A percentile compares a stretch with the other conserved stretches of the same genome.
Evolutionary conservation across 2,888 invertebrate genomes (phyloP).

Genomic region (Deroplatys truncata): DNA sequence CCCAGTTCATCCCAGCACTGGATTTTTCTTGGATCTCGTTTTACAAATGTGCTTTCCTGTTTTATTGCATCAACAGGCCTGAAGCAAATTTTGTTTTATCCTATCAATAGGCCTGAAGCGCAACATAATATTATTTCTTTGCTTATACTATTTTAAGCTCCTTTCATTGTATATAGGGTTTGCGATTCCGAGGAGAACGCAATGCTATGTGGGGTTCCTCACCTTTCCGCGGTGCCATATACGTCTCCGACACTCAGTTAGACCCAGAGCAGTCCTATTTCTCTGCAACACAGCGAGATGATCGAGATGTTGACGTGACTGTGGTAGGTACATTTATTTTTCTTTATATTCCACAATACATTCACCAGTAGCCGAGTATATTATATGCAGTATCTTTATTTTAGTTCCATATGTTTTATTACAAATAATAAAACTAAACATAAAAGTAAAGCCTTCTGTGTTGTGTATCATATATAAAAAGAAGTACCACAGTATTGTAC

Average conservation of each 20-base stretch:
- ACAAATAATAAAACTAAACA: not conserved
- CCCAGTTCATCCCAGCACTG: too few relatives aligned
- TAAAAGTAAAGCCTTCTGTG: not conserved
- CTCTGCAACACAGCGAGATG: not conserved
- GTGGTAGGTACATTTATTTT: not conserved
- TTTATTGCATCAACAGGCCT: too few relatives aligned
- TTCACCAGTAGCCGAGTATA: too few relatives aligned
- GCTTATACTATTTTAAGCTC: not conserved
- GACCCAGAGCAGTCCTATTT: not conserved
- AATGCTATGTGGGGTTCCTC: not conserved
- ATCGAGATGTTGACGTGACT: not conserved
- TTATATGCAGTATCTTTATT: not conserved
- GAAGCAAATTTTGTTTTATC: too few relatives aligned
- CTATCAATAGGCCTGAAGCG: too few relatives aligned
- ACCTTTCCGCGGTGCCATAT: not conserved
- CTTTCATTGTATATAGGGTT: not conserved
- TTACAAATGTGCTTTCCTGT: too few relatives aligned
- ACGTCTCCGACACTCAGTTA: not conserved
- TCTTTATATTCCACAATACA: too few relatives aligned
- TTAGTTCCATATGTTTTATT: not conserved
- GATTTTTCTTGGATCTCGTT: too few relatives aligned
- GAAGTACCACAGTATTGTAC: too few relatives aligned
- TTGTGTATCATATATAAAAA: too few relatives aligned
- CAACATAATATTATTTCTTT: too few relatives aligned
- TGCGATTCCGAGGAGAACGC: not conserved